Evolutionary conservation across 64 coral and sea anemone genomes (phyloP).

Genomic region (Catalaphyllia jardinei): DNA sequence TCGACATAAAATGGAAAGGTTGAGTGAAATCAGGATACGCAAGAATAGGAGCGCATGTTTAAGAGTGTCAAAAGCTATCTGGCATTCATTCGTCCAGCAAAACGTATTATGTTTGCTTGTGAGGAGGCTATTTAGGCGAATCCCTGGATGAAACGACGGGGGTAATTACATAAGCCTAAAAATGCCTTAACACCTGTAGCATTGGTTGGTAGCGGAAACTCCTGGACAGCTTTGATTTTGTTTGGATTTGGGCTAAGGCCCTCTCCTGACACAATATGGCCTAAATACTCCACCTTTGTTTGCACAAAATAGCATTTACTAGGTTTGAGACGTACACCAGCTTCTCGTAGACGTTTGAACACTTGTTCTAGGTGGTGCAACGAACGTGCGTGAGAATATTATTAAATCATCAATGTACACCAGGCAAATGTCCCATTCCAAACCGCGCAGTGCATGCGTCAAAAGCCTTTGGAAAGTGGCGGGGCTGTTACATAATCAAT

Average conservation of each 20-base stretch:
- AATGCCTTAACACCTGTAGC: background rate
- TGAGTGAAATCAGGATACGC: conserved; percentile 51
- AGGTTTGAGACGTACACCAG: conserved; percentile 14
- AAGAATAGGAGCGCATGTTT: conserved; percentile 29
- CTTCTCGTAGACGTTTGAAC: conserved; percentile 43
- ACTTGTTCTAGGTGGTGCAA: background rate
- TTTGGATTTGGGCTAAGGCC: conserved; percentile 9
- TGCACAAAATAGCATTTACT: background rate
- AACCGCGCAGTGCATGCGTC: conserved; percentile 2
- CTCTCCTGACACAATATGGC: conserved; percentile 4
- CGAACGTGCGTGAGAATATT: conserved; percentile 43
- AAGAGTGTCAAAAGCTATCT: conserved; percentile 37
- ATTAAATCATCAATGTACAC: conserved; percentile 47
- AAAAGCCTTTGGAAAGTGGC: conserved; percentile 43
- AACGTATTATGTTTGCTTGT: conserved; percentile 37
- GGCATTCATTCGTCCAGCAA: conserved; percentile 16
- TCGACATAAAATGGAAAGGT: conserved; percentile 21
- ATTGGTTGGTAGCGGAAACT: background rate
- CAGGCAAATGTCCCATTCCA: conserved; percentile 43
- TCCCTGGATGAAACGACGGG: background rate
- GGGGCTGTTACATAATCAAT: conserved; percentile 14
- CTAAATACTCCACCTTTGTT: background rate
- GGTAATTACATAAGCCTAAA: conserved; percentile 29
- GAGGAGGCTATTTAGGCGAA: conserved; percentile 15
- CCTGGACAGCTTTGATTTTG: conserved; percentile 8